Conservation (phyloP, 2,888 invertebrate species). For the Drosophila testacea region DNA sequence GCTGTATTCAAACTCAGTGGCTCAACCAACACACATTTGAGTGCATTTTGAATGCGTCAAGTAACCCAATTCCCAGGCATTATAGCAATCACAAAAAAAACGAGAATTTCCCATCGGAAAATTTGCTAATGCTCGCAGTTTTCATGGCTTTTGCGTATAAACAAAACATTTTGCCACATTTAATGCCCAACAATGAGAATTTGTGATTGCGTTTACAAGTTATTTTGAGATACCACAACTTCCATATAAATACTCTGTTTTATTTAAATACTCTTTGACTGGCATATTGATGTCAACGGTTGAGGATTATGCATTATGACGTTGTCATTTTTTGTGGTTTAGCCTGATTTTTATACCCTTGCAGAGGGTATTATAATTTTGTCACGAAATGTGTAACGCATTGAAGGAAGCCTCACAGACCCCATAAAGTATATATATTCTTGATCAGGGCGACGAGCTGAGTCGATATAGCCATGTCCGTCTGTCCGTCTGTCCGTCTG, state of each 20-base stretch:
- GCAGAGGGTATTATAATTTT: too few relatives aligned
- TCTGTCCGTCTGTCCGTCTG: too few relatives aligned
- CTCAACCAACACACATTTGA: constrained; percentile 21
- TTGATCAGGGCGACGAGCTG: too few relatives aligned
- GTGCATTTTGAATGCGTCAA: constrained; percentile 24
- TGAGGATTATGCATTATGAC: constrained; percentile 57
- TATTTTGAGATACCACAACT: neutral
- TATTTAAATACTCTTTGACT: constrained; percentile 38
- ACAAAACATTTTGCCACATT: constrained; percentile 35
- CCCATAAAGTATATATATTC: too few relatives aligned
- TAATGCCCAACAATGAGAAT: constrained; percentile 40
- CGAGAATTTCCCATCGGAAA: constrained; percentile 15
- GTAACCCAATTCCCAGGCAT: constrained; percentile 60
- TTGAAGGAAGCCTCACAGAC: too few relatives aligned
- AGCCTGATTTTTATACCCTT: neutral
- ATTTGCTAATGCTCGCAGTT: constrained; percentile 20
- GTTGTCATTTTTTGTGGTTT: constrained; percentile 34
- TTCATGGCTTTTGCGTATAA: constrained; percentile 27
- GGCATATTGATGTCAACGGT: constrained; percentile 60
- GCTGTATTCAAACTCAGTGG: constrained; percentile 9
- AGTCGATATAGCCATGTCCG: too few relatives aligned
- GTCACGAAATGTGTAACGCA: too few relatives aligned
- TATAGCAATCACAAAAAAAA: constrained; percentile 16
- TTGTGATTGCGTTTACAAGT: constrained; percentile 17
- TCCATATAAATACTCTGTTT: neutral